These are phyloP conservation scores for Acanthiza pusilla DNA, from an alignment of 2,797 vertebrate species.

Conservation along the genomic window DNA sequence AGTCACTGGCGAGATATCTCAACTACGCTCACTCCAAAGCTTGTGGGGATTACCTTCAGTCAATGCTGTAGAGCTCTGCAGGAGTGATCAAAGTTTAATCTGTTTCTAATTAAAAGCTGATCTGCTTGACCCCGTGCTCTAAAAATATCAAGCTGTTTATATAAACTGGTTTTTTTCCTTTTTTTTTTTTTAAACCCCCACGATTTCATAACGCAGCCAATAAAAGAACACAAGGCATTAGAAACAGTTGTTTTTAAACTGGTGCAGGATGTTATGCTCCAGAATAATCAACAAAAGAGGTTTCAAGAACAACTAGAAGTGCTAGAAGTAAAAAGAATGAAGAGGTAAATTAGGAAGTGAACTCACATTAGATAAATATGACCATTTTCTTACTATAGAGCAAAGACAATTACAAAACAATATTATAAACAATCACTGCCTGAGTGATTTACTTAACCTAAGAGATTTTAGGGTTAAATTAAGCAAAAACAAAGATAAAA, in stretches of 20 bases:
- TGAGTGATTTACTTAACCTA: background rate
- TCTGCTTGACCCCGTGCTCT: constrained; percentile 26
- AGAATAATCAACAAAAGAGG: background rate
- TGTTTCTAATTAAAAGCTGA: constrained; percentile 58
- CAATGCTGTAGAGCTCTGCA: background rate
- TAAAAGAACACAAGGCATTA: background rate
- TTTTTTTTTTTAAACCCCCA: background rate
- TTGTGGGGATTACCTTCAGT: constrained; percentile 40
- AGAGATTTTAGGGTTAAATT: background rate
- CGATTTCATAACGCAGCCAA: background rate
- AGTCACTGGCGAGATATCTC: background rate
- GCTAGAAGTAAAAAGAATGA: background rate
- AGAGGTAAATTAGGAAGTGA: background rate
- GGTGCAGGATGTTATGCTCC: background rate
- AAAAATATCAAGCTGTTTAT: constrained; percentile 60
- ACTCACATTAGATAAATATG: background rate
- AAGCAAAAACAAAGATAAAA: background rate
- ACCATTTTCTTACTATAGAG: background rate
- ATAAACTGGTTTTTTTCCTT: background rate
- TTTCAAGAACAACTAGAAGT: background rate
- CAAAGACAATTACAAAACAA: background rate
- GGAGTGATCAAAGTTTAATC: constrained; percentile 54
- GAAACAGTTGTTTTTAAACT: background rate
- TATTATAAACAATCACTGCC: background rate
- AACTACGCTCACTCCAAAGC: background rate